phyloP scores from a whole-genome alignment of 2,113 vertebrate species.

The Procavia capensis region DNA sequence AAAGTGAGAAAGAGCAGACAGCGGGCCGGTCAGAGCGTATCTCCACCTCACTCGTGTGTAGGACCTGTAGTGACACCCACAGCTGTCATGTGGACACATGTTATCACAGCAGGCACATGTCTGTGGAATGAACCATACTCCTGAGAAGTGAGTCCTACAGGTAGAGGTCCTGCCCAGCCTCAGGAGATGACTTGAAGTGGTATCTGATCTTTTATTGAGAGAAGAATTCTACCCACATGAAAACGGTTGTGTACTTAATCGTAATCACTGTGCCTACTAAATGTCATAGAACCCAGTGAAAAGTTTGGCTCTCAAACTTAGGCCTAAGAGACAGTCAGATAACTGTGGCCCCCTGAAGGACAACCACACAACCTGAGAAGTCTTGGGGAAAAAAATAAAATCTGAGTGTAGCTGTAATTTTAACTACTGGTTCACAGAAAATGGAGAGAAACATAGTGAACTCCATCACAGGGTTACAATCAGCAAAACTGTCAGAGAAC shows the following conservation, averaged over 20 bases:
- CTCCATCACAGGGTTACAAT: background rate
- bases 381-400: background rate
- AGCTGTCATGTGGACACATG: background rate
- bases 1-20: background rate
- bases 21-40: background rate
- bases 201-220: too few species aligned
- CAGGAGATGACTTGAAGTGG: background rate
- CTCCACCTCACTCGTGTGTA: background rate
- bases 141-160: background rate
- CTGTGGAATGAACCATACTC: conserved; percentile 17
- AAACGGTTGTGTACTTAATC: background rate
- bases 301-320: conserved; percentile 4
- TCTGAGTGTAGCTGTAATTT: conserved; percentile 50
- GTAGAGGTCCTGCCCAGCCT: background rate
- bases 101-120: background rate
- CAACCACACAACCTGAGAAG: background rate
- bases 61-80: background rate
- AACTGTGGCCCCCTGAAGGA: background rate
- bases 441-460: background rate
- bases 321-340: background rate
- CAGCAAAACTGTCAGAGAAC: conserved; percentile 16
- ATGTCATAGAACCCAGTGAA: background rate
- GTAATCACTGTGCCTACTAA: background rate
- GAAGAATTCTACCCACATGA: background rate
- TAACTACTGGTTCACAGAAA: conserved; percentile 7